Base-by-base conservation (phyloP, 2,888 invertebrate genomes). In the Protodeltote pygarga region DNA sequence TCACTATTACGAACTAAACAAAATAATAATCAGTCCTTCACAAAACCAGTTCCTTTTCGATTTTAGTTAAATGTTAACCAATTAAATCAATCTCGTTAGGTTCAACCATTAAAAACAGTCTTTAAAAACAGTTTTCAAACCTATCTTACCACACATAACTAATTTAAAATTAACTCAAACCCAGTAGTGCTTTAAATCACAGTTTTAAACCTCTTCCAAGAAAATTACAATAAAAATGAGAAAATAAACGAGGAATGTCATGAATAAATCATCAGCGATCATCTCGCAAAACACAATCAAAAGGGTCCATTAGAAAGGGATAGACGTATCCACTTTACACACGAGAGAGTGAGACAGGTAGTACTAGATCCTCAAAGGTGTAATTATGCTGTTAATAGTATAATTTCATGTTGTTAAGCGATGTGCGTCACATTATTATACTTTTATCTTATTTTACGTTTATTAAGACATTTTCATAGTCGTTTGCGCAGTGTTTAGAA, bases 381-480 rank as follows among this genome's bases (percentile, higher is more conserved):
- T 82, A 85, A 87, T 89, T 87, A 89, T 85, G 81, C 79, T 81
- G 87, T 87, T 86, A 78, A 77, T 74, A 79, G 75, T 79, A 83
- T 87, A 86, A 86, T 86, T 83, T 83, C 66, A 78, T 70, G 80
- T 81, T 81, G 78, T 77, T 79, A 75, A 72, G 77, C 75, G 81
- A 73, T 76, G 77, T 79, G 75, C 76, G 77, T 77, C 84, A 83
- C 79, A 75, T 85, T 79, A 79, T 72, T n/a, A 41, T 41, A 52
- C 44, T 69, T 72, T 73, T 70, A 69, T 66, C 57, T 70, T 71
- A 57, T 66, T 70, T 69, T 57, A 59, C 29, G 61, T 57, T 54
- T 52, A 79, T 82, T 80, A 72, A 79, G 79, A 72, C 69, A 65
- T 73, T 71, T 70, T 65, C 54, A 65, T 72, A 58, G 50, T 38